Conservation (phyloP, 2,113 vertebrate species). For the Pachypanchax playfairii region DNA sequence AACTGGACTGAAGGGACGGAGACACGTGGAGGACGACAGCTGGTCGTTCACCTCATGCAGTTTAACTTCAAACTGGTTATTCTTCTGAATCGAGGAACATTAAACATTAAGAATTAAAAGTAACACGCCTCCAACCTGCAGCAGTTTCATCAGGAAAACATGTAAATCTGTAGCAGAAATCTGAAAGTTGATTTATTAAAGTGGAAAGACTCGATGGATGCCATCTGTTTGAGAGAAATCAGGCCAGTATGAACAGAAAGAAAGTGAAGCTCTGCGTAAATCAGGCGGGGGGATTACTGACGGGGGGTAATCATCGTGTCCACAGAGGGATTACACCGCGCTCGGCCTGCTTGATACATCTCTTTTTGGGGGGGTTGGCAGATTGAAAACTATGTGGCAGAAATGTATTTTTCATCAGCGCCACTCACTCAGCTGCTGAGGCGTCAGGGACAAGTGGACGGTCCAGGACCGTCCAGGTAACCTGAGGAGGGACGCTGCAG, state of each 20-base stretch:
- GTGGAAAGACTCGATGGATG: background rate
- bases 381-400: conserved; percentile 57
- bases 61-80: too few species aligned
- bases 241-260: conserved; percentile 20
- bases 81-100: too few species aligned
- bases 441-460: background rate
- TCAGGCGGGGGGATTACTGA: conserved; percentile 60
- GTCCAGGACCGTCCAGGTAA: background rate
- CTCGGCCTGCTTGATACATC: conserved; percentile 50
- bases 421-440: too few species aligned
- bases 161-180: too few species aligned
- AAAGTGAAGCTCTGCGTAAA: conserved; percentile 16
- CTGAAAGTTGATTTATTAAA: conserved; percentile 11
- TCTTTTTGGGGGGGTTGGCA: conserved; percentile 39
- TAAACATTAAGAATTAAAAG: too few species aligned
- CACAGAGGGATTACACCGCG: conserved; percentile 74
- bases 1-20: background rate
- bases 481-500: background rate
- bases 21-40: background rate
- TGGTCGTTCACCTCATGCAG: too few species aligned
- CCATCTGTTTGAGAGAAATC: conserved; percentile 50
- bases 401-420: conserved; percentile 62
- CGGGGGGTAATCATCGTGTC: conserved; percentile 68
- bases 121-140: too few species aligned
- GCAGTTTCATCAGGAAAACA: too few species aligned